Percentiles rank a stretch among this genome's conserved stretches.
Evolutionary conservation across 1,140 invertebrate genomes (phyloP).

Genomic region (Neelides sp.): DNA sequence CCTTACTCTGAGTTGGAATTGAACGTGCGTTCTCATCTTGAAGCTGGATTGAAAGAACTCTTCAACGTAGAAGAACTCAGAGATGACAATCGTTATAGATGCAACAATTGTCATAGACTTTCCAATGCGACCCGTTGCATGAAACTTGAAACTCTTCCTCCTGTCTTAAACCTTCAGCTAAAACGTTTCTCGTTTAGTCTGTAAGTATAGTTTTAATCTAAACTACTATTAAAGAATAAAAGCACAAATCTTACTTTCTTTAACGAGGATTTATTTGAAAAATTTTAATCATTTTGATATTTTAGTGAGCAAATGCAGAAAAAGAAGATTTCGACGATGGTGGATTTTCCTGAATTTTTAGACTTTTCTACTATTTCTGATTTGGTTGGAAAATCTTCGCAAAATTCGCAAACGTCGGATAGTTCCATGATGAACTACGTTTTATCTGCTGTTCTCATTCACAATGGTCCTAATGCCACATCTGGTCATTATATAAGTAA

Average conservation of each 20-base stretch:
- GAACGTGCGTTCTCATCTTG: constrained; percentile 47
- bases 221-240: neutral
- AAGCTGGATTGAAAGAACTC: constrained; percentile 51
- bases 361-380: constrained; percentile 49
- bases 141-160: constrained; percentile 47
- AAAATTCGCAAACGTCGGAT: constrained; percentile 24
- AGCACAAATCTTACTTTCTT: neutral
- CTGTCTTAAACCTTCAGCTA: constrained; percentile 56
- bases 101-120: constrained; percentile 47
- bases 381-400: neutral
- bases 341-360: constrained; percentile 53
- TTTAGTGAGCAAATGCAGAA: constrained; percentile 48
- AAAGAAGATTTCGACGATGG: constrained; percentile 53
- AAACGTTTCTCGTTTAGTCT: constrained; percentile 55
- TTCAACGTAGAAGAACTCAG: constrained; percentile 50
- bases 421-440: constrained; percentile 44
- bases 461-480: constrained; percentile 51
- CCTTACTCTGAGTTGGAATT: constrained; percentile 56
- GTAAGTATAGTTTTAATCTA: constrained; percentile 34
- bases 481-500: constrained; percentile 57
- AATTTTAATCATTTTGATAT: constrained; percentile 26
- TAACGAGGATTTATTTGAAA: no score
- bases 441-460: constrained; percentile 52
- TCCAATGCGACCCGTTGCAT: constrained; percentile 51
- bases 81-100: constrained; percentile 54